These are phyloP conservation scores for Patiria miniata DNA, from an alignment of 35 echinoderm and acorn worm genomes.

Conservation along the genomic window DNA sequence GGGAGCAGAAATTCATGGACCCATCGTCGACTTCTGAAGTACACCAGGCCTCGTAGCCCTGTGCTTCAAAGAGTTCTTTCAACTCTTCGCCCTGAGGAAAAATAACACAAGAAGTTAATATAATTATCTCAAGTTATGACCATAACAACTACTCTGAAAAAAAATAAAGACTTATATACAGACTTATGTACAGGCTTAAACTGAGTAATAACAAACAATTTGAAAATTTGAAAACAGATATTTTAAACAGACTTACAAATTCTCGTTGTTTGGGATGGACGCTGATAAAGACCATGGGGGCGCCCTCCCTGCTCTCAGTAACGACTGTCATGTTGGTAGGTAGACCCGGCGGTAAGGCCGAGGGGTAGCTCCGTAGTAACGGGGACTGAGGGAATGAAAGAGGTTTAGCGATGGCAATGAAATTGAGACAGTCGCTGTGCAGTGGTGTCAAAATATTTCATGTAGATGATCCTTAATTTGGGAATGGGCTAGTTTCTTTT, in stretches of 20 bases:
- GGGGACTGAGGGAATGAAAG: constrained; percentile 13
- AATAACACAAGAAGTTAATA: not conserved
- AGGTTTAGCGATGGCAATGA: not conserved
- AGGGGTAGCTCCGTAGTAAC: constrained; percentile 23
- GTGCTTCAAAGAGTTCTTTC: constrained; percentile 68
- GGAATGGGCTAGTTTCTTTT: too few relatives aligned
- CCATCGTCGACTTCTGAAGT: constrained; percentile 44
- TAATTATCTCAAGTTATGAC: too few relatives aligned
- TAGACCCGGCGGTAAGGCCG: constrained; percentile 26
- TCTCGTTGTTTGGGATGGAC: constrained; percentile 74
- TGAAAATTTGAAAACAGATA: too few relatives aligned
- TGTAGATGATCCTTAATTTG: too few relatives aligned
- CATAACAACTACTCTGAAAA: too few relatives aligned
- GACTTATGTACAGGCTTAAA: too few relatives aligned
- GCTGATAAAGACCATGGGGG: constrained; percentile 74
- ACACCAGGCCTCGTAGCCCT: constrained; percentile 81
- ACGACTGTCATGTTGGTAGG: constrained; percentile 33
- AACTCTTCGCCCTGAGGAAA: constrained; percentile 58
- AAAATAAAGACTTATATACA: too few relatives aligned
- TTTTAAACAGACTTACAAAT: constrained; percentile 83
- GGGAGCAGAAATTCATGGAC: constrained; percentile 10
- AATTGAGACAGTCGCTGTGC: not conserved
- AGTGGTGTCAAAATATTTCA: not conserved
- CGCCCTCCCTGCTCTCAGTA: constrained; percentile 66
- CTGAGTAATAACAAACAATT: too few relatives aligned